These are phyloP conservation scores for Drosophila burlai DNA, from an alignment of 1,140 invertebrate species.

Conservation along the genomic window DNA sequence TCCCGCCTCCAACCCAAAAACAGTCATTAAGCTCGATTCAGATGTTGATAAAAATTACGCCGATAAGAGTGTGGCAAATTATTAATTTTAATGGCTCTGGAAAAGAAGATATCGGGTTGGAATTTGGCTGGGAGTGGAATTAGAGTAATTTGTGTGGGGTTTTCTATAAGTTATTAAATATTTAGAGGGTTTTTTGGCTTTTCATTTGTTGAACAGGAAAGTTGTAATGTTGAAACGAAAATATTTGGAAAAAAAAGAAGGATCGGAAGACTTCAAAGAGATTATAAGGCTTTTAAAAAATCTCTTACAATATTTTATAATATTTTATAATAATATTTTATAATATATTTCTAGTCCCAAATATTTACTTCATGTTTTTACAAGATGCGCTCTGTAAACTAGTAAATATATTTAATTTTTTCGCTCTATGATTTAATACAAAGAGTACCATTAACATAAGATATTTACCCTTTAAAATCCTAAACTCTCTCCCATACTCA, in stretches of 20 bases:
- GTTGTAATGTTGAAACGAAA: background rate
- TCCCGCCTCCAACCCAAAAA: constrained; percentile 1
- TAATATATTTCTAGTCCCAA: too few relatives aligned
- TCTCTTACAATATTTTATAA: background rate
- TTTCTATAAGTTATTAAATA: background rate
- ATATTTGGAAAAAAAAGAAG: background rate
- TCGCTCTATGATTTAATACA: background rate
- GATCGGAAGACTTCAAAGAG: background rate
- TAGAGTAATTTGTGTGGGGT: constrained; percentile 27
- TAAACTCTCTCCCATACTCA: background rate
- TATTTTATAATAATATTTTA: too few relatives aligned
- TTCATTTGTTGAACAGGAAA: background rate
- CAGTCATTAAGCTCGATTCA: constrained; percentile 67
- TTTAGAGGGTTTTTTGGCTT: background rate
- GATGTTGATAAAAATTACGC: constrained; percentile 65
- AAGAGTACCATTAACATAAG: background rate
- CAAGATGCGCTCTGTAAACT: too few relatives aligned
- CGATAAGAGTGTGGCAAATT: constrained; percentile 72
- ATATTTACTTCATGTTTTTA: too few relatives aligned
- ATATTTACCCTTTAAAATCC: background rate
- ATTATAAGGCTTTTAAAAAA: too few relatives aligned
- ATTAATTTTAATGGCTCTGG: constrained; percentile 74
- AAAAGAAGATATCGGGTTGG: constrained; percentile 40
- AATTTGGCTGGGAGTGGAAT: constrained; percentile 39
- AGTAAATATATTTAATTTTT: background rate